Base-by-base conservation (phyloP, 2,888 invertebrate species). In the Agrilus biguttatus region DNA sequence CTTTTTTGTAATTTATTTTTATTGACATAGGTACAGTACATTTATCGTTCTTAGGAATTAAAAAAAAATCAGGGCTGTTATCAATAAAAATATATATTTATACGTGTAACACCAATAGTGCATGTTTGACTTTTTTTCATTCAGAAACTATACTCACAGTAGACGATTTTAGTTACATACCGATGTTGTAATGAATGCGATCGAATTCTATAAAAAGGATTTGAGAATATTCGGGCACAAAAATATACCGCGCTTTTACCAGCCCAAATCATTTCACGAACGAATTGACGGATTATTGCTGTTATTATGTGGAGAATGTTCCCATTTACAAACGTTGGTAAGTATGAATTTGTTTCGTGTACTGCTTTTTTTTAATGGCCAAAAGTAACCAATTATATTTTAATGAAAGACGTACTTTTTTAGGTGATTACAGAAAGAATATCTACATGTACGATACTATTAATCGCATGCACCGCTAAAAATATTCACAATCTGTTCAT, bases 361-460 rank as follows among this genome's bases (percentile, higher is more conserved):
- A 39, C 36, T 17, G 28, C 19, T 13, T 42, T 14, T 28, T 37
- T n/a, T 12, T 5, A 34, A 35, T 21, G 17, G 3, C 14, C 36
- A 40, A 37, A 14, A 33, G 35, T 14, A 19, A 5, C 19, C 19
- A 5, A 37, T 33, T 42, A 42, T 2, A 13, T 13, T 12, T 43
- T 19, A 43, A 34, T 39, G 21, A 5, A 21, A 21, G 5, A 21
- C 7, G 7, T 21, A 21, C 5, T 8, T 13, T 51, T 50, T 14
- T 55, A 83, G 83, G 66, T 80, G 51, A 69, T 85, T 21, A 74
- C 83, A 7, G 86, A 88, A 59, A 72, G 80, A 54, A 72, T 89
- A 44, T 87, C 87, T 5, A 84, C 86, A 2, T 72, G 81, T 0
- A 87, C 86, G 0, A 71, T 85, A 13, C 63, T 88, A 36, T 68